A percentile compares a stretch with the other conserved stretches of the same genome.
These are phyloP conservation scores for Platysteira castanea DNA, from an alignment of 2,113 vertebrate species.

Conservation along the genomic window DNA sequence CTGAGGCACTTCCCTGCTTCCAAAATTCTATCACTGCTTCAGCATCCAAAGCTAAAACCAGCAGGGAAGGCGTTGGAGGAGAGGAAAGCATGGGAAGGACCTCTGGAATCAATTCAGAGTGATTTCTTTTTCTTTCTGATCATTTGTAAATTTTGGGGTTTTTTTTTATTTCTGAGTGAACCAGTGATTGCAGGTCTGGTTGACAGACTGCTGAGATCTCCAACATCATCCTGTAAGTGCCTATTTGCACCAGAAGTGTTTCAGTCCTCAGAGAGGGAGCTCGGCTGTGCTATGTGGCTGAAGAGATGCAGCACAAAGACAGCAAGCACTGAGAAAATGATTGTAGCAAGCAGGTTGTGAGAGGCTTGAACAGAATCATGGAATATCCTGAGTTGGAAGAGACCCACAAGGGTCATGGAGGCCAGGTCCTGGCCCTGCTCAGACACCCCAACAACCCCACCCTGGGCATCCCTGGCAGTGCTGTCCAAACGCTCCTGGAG, in stretches of 20 bases:
- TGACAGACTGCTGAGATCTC: background rate
- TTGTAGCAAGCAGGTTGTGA: background rate
- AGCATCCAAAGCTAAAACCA: background rate
- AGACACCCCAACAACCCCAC: background rate
- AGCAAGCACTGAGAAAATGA: background rate
- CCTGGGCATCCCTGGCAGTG: accelerated
- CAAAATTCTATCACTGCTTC: background rate
- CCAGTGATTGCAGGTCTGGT: background rate
- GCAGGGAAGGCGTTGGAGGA: background rate
- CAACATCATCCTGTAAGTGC: background rate
- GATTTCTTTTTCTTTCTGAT: background rate
- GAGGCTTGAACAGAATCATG: background rate
- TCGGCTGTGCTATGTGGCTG: background rate
- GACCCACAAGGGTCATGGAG: background rate
- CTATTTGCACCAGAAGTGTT: background rate
- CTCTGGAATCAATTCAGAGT: background rate
- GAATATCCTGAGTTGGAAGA: background rate
- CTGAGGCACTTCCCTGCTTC: background rate
- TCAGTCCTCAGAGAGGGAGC: background rate
- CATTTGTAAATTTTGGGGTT: background rate
- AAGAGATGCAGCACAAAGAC: accelerated
- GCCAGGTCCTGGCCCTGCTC: background rate
- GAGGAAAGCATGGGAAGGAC: background rate
- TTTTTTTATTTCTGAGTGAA: background rate
- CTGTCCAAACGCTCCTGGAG: background rate